Evolutionary conservation across 2,113 vertebrate species (phyloP).

Genomic region (Pseudonaja textilis): DNA sequence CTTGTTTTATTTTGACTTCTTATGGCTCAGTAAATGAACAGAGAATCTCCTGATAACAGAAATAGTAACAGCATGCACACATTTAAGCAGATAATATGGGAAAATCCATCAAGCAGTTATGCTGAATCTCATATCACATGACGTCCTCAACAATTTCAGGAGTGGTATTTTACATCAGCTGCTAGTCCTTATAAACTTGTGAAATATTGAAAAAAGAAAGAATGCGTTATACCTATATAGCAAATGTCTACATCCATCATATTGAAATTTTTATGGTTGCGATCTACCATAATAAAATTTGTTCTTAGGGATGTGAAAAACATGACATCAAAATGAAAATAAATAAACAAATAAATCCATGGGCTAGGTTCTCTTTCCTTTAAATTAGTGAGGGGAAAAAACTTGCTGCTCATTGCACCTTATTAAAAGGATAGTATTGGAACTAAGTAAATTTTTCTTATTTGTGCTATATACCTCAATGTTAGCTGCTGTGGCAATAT

Average conservation of each 20-base stretch:
- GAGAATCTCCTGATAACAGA: not conserved
- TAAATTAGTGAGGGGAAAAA: not conserved
- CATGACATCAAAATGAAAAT: not conserved
- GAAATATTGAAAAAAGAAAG: not conserved
- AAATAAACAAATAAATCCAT: not conserved
- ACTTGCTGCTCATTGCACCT: not conserved
- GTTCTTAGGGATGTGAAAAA: not conserved
- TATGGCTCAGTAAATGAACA: not conserved
- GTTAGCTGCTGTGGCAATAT: not conserved
- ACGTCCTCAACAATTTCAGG: not conserved
- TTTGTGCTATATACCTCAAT: slow-evolving; percentile 17
- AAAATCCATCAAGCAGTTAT: not conserved
- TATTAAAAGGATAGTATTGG: not conserved
- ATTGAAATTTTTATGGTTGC: not conserved
- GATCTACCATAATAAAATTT: not conserved
- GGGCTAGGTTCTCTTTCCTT: not conserved
- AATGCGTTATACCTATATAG: not conserved
- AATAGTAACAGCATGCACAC: not conserved
- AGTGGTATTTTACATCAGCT: not conserved
- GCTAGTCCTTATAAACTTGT: not conserved
- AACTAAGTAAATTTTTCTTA: not conserved
- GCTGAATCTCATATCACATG: not conserved
- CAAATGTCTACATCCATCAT: not conserved
- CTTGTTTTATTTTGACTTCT: not conserved
- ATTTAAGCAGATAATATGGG: not conserved